These are phyloP conservation scores for Marmota monax DNA, from an alignment of 2,113 vertebrate species.

Conservation along the genomic window DNA sequence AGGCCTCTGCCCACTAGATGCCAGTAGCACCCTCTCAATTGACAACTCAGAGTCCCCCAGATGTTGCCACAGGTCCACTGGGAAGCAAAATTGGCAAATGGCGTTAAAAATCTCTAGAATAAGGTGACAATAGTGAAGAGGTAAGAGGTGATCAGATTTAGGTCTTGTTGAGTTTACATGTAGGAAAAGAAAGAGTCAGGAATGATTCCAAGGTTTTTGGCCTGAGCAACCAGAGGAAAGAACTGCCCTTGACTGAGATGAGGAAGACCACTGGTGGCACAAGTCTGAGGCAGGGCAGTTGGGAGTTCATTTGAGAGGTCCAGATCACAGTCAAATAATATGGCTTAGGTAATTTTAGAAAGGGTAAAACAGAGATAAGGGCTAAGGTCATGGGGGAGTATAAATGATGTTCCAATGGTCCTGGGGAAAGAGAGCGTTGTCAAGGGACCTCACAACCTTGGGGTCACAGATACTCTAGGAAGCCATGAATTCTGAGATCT, in stretches of 20 bases:
- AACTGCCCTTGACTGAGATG: not conserved
- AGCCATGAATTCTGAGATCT: not conserved
- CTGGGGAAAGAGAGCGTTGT: not conserved
- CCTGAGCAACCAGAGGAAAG: not conserved
- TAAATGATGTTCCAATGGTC: not conserved
- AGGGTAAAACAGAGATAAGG: not conserved
- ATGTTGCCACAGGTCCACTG: not conserved
- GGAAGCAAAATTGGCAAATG: not conserved
- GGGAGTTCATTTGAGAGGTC: not conserved
- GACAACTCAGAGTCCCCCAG: not conserved
- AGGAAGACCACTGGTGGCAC: not conserved
- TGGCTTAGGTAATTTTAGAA: not conserved
- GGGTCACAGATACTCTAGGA: not conserved
- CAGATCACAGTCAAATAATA: not conserved
- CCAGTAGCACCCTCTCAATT: not conserved
- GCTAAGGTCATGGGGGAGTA: not conserved
- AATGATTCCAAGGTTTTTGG: not conserved
- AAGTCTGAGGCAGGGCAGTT: not conserved
- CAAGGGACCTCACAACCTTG: not conserved
- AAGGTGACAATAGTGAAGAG: not conserved
- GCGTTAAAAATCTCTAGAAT: not conserved
- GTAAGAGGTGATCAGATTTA: not conserved
- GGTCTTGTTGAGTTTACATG: not conserved
- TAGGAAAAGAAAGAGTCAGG: not conserved
- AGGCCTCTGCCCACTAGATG: not conserved